These are phyloP conservation scores for Agapornis canus DNA, from an alignment of 2,797 vertebrate genomes.

Conservation along the genomic window DNA sequence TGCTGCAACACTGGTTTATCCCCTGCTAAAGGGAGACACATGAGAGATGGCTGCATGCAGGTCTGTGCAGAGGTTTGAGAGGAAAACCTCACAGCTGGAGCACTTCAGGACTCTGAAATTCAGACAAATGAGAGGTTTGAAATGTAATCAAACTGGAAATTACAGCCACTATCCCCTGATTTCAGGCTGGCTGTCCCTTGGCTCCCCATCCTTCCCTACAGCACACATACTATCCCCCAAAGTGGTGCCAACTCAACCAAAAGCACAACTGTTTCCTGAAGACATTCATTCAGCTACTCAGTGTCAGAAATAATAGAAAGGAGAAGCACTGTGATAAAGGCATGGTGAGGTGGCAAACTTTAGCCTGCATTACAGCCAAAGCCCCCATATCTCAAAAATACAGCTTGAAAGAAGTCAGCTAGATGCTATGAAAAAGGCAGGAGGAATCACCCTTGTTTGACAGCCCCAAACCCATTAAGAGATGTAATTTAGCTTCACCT, in stretches of 20 bases:
- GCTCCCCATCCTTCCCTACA: neutral
- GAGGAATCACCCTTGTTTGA: neutral
- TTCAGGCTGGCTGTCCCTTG: neutral
- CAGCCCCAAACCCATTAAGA: neutral
- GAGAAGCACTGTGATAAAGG: neutral
- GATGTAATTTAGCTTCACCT: neutral
- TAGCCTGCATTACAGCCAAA: neutral
- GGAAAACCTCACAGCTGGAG: neutral
- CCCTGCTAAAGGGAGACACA: accelerated
- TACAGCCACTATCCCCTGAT: neutral
- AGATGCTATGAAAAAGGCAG: neutral
- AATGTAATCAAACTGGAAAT: neutral
- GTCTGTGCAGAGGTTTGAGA: neutral
- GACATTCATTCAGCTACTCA: neutral
- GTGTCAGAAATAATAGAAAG: neutral
- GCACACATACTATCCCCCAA: neutral
- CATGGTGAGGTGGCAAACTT: accelerated
- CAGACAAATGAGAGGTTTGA: neutral
- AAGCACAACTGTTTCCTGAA: neutral
- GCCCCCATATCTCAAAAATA: accelerated
- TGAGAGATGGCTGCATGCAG: neutral
- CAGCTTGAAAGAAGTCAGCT: neutral
- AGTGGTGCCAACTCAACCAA: neutral
- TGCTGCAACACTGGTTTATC: accelerated
- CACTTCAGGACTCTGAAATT: neutral